A percentile compares a stretch with the other conserved stretches of the same genome.
phyloP scores from a whole-genome alignment of 2,113 vertebrate genomes.

The Phocoena sinus region DNA sequence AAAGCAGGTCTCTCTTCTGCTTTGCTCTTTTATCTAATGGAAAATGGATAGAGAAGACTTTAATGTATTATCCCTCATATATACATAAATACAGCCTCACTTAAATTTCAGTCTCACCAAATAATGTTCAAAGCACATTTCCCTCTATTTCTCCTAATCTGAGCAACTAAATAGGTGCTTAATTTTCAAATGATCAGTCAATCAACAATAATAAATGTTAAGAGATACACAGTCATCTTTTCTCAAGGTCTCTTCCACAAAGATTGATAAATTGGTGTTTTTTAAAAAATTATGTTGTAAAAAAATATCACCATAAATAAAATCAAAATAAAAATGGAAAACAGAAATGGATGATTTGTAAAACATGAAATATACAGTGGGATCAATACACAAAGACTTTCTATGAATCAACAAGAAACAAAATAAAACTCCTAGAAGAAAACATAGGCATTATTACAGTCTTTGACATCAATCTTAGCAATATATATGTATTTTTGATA shows the following conservation, averaged over 20 bases:
- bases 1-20: background rate
- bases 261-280: background rate
- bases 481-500: too few relatives aligned
- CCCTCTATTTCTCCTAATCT: background rate
- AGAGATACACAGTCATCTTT: background rate
- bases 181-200: background rate
- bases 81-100: background rate
- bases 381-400: background rate
- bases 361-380: background rate
- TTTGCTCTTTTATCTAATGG: background rate
- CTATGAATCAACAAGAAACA: background rate
- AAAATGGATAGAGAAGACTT: background rate
- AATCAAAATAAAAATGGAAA: background rate
- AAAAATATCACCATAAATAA: background rate
- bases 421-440: background rate
- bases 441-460: too few relatives aligned
- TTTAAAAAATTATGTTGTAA: background rate
- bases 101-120: background rate
- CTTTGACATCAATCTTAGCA: too few relatives aligned
- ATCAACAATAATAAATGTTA: background rate
- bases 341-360: background rate
- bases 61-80: background rate
- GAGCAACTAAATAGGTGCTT: background rate
- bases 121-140: background rate
- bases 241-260: background rate